Evolutionary conservation across 2,888 invertebrate genomes (phyloP), one percentile per base, ranked within the genome.

Genomic region (Diaprepes abbreviatus): DNA sequence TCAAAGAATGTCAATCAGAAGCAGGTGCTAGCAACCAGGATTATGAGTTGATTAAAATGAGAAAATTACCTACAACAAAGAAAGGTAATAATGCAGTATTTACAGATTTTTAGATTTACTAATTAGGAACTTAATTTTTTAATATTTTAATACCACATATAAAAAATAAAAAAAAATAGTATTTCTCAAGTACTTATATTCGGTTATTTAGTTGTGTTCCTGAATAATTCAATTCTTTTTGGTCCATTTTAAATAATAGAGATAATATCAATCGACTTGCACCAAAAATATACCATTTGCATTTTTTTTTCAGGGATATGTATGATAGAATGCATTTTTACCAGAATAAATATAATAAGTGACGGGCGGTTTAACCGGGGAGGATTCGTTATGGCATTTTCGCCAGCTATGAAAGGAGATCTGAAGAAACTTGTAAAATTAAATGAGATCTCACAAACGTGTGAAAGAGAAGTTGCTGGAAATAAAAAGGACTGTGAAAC

Each of bases 321-420:
- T 67, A 73, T 83, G 77, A 17, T 83, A 14, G 80, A 83, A 58
- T 84, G 84, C 62, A 52, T 83, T 9, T 80, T 83, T 48, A 78
- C 79, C 43, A 77, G 70, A 2, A 76, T 75, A 6, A 78, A 78
- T 19, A 77, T 84, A 33, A 81, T 84, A 79, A 75, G 79, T 43
- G 75, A 82, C 43, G 83, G 83, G 7, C 81, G 80, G 66, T 79
- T 80, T 68, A 71, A 79, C 65, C 81, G 79, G 66, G 71, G 74
- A 9, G 83, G 83, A 3, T 76, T 82, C 45, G 72, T 83, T 3
- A 54, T 76, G 0, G 76, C 79, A 28, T 74, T 81, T 28, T 76
- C 78, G 7, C 77, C 80, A n/a, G 67, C 76, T 9, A 33, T 80
- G 50, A 78, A 77, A 28, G 80, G 79, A 1, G 77, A 83, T 59